Base-by-base conservation (phyloP, 2,888 invertebrate genomes). In the Zonitis immaculata region DNA sequence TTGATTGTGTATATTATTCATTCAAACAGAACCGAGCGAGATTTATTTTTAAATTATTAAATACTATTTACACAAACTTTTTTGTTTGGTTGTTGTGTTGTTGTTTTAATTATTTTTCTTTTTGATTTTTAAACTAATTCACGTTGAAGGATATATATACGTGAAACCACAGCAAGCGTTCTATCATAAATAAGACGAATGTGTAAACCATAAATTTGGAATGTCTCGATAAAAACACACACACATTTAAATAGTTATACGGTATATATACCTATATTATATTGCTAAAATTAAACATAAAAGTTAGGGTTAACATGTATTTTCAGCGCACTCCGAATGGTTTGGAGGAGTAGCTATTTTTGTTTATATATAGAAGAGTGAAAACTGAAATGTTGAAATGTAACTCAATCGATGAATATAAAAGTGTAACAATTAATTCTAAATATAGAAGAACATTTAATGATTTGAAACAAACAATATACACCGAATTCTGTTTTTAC, bases 111-210 rank as follows among this genome's bases (percentile, higher is more conserved):
- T n/a, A n/a, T n/a, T n/a, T n/a, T n/a, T n/a, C n/a, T n/a, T n/a
- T n/a, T n/a, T n/a, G n/a, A n/a, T n/a, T n/a, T 32, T 57, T 59
- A 61, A 66, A 69, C 70, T 71, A 71, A 70, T 72, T 70, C 72
- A 67, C 62, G 71, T 64, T 62, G 71, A 72, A 62, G 66, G 71
- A 71, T 67, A 68, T 69, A 70, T 65, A 66, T 64, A 65, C 60
- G 65, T 61, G 66, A 51, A 56, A 52, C 54, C n/a, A n/a, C 55
- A 57, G 61, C 60, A 53, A 64, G 56, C 58, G 62, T 58, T 56
- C 57, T 54, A 60, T 56, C 66, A 61, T 68, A 67, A 69, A 69
- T 65, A 67, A 68, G 63, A 64, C 64, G 59, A 66, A 65, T 62
- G 66, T 65, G 63, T 67, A 60, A 59, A 61, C 56, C 59, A 63